Evolutionary conservation across 2,113 vertebrate species (phyloP).

Genomic region (Furnarius figulus): DNA sequence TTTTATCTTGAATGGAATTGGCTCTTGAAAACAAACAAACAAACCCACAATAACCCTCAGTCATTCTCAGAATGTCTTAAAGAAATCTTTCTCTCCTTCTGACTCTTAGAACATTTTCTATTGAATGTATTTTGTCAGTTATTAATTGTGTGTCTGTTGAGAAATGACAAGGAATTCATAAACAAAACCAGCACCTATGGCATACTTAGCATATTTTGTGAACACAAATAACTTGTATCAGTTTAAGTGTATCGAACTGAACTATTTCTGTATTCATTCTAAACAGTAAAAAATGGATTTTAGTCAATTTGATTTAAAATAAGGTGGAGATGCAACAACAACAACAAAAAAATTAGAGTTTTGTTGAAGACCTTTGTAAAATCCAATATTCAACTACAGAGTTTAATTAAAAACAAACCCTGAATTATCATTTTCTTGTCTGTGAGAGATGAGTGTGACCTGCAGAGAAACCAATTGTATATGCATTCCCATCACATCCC

Average conservation of each 20-base stretch:
- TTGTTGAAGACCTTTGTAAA: not conserved
- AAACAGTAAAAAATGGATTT: not conserved
- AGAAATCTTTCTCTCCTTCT: not conserved
- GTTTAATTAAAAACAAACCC: conserved; percentile 22
- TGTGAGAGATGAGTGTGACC: not conserved
- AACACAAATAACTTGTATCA: not conserved
- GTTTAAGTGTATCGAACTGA: not conserved
- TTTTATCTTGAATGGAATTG: not conserved
- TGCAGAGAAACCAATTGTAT: not conserved
- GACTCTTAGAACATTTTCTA: not conserved
- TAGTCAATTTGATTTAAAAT: not conserved
- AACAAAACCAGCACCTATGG: not conserved
- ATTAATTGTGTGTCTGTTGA: not conserved
- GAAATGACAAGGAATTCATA: not conserved
- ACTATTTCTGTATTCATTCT: not conserved
- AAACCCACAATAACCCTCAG: not conserved
- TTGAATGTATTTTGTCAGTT: not conserved
- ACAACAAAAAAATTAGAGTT: not conserved
- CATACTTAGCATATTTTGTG: not conserved
- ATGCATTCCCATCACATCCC: not conserved
- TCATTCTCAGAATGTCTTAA: not conserved
- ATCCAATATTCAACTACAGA: not conserved
- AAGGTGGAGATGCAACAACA: not conserved
- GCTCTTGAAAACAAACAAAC: not conserved
- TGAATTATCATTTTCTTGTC: not conserved